Conservation (phyloP, 2,797 vertebrate species). For the Fistularia tabacaria region DNA sequence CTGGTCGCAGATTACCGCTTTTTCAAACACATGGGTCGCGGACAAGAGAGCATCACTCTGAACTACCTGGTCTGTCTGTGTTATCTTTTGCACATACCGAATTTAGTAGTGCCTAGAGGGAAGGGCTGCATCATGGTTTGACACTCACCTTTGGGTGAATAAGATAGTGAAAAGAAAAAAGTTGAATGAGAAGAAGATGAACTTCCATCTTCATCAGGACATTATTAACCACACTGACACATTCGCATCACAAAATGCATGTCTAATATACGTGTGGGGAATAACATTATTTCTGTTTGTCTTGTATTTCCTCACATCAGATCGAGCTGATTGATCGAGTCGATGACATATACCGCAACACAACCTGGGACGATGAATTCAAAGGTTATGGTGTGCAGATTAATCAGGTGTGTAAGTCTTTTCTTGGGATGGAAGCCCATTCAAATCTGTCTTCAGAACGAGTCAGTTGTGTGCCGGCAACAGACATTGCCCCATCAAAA, state of each 20-base stretch:
- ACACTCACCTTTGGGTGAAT: too few species aligned
- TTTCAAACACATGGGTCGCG: conserved; percentile 90
- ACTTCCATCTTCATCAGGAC: too few species aligned
- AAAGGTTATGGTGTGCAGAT: conserved; percentile 95
- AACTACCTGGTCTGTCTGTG: conserved; percentile 87
- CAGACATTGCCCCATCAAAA: background rate
- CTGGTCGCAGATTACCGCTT: conserved; percentile 97
- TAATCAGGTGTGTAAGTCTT: conserved; percentile 80
- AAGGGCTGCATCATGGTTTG: too few species aligned
- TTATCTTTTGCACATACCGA: background rate
- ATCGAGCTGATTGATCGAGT: conserved; percentile 97
- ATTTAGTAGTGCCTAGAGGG: background rate
- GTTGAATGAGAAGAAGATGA: too few species aligned
- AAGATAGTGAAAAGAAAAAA: too few species aligned
- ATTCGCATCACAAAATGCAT: too few species aligned
- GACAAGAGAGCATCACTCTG: conserved; percentile 93
- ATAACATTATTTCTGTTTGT: background rate
- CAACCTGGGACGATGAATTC: conserved; percentile 87
- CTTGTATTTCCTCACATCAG: conserved; percentile 60
- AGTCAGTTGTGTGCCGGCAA: background rate
- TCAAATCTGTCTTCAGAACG: background rate
- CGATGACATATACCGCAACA: conserved; percentile 96
- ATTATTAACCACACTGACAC: too few species aligned
- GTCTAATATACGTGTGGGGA: too few species aligned
- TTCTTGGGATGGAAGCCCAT: too few species aligned